Conservation (phyloP, 2,797 vertebrate species). For the Pterois miles region DNA sequence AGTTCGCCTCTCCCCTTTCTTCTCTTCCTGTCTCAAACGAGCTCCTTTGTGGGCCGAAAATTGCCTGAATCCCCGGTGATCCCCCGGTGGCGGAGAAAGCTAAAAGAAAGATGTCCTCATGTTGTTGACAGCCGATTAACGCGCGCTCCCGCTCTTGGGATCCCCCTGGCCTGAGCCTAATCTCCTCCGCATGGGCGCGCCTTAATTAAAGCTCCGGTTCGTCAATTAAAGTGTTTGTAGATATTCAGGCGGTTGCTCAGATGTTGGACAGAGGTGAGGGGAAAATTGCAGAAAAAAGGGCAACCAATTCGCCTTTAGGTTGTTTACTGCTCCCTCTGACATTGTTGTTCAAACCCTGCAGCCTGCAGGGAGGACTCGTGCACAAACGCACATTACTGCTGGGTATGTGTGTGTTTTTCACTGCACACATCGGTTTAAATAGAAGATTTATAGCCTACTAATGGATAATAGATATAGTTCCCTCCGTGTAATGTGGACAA, state of each 20-base stretch:
- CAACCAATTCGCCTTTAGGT: conserved; percentile 89
- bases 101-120: conserved; percentile 86
- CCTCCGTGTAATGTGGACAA: too few species aligned
- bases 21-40: conserved; percentile 96
- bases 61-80: conserved; percentile 95
- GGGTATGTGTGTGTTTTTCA: background rate
- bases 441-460: background rate
- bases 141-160: conserved; percentile 84
- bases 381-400: background rate
- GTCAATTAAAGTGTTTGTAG: conserved; percentile 98
- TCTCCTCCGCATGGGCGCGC: conserved; percentile 89
- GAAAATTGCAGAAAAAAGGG: conserved; percentile 92
- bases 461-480: background rate
- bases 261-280: conserved; percentile 85
- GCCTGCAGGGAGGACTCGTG: conserved; percentile 12
- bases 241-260: conserved; percentile 95
- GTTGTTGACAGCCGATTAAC: conserved; percentile 98
- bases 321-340: conserved; percentile 81
- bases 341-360: conserved; percentile 10
- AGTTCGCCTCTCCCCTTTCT: conserved; percentile 96
- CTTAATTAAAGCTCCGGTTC: conserved; percentile 92
- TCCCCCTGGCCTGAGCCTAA: conserved; percentile 84
- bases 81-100: conserved; percentile 85
- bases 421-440: background rate
- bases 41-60: conserved; percentile 96